A percentile compares a stretch with the other conserved stretches of the same genome.
Conservation (phyloP, 2,797 vertebrate genomes). For the Crenichthys baileyi region DNA sequence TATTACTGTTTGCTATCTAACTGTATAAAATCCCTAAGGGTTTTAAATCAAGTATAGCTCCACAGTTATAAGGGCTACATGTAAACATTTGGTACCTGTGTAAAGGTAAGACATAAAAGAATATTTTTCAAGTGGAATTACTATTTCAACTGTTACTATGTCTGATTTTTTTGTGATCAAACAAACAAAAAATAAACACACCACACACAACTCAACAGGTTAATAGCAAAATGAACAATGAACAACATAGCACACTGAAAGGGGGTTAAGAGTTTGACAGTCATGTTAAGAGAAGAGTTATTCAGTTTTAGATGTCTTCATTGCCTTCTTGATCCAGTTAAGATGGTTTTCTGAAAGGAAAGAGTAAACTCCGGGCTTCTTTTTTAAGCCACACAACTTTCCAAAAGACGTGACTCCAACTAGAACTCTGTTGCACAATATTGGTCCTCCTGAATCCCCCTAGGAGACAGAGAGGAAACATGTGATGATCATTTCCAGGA, state of each 20-base stretch:
- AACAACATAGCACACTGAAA: not conserved
- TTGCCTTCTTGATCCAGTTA: conserved; percentile 53
- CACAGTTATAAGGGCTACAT: too few relatives aligned
- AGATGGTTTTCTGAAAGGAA: conserved; percentile 56
- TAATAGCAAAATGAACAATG: not conserved
- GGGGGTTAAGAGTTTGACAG: not conserved
- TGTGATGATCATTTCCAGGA: not conserved
- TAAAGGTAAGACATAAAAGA: too few relatives aligned
- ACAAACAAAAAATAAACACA: not conserved
- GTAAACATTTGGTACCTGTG: too few relatives aligned
- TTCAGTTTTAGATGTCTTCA: conserved; percentile 25
- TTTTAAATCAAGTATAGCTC: too few relatives aligned
- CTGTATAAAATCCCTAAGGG: not conserved
- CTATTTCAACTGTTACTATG: too few relatives aligned
- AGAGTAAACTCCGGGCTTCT: conserved; percentile 60
- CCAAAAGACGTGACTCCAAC: conserved; percentile 71
- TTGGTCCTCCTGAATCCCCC: conserved; percentile 79
- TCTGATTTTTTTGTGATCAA: too few relatives aligned
- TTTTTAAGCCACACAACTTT: accelerated
- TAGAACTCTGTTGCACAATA: conserved; percentile 51
- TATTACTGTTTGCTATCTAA: not conserved
- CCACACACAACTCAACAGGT: not conserved
- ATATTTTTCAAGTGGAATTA: too few relatives aligned
- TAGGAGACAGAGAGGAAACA: conserved; percentile 24
- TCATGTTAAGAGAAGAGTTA: not conserved